Conservation (phyloP, 1,140 invertebrate species). For the Bombus confusus region DNA sequence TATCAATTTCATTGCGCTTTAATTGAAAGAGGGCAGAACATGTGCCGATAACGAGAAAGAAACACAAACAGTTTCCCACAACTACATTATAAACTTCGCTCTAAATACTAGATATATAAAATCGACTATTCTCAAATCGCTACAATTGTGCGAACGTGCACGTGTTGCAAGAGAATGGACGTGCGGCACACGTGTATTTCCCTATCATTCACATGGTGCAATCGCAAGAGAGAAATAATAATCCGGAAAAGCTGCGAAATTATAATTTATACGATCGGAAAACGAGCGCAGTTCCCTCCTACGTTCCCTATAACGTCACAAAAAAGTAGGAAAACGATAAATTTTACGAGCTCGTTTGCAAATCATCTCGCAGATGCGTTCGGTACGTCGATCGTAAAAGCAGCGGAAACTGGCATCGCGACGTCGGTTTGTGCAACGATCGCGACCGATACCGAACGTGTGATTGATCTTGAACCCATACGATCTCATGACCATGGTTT, state of each 20-base stretch:
- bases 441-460: neutral
- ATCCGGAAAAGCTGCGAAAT: no score
- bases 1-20: neutral
- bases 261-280: neutral
- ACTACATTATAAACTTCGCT: no score
- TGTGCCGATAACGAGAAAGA: neutral
- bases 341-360: neutral
- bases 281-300: neutral
- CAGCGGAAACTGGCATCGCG: neutral
- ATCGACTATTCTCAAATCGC: no score
- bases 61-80: neutral
- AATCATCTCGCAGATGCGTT: neutral
- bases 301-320: neutral
- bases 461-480: conserved; percentile 30
- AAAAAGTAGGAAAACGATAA: neutral
- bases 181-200: neutral
- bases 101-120: neutral
- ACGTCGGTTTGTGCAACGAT: neutral
- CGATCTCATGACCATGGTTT: neutral
- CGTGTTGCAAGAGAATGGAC: no score
- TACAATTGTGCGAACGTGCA: neutral
- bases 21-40: neutral
- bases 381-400: neutral
- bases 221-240: neutral
- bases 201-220: no score